Conservation (phyloP, 2,888 invertebrate species). For the Noctua comes region DNA sequence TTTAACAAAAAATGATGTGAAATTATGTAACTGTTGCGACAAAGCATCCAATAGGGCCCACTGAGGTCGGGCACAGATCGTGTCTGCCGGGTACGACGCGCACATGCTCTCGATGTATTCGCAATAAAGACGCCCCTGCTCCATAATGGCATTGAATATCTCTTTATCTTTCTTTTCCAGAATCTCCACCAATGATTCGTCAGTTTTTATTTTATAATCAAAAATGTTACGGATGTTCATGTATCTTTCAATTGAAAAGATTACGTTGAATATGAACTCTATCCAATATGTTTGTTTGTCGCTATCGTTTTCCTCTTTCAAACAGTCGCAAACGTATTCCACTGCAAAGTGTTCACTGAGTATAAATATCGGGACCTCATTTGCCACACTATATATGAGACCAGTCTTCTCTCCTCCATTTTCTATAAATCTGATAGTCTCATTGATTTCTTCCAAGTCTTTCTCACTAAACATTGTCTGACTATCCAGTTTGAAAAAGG, state of each 20-base stretch:
- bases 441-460: conserved; percentile 34
- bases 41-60: background rate
- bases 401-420: conserved; percentile 47
- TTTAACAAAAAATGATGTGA: background rate
- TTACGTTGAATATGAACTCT: conserved; percentile 10
- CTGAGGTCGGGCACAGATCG: background rate
- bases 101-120: background rate
- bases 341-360: conserved; percentile 56
- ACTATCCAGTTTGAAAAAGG: conserved; percentile 16
- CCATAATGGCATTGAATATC: conserved; percentile 10
- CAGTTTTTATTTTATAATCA: conserved; percentile 11
- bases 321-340: conserved; percentile 47
- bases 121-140: background rate
- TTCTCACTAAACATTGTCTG: conserved; percentile 17
- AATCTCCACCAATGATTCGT: background rate
- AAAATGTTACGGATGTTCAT: conserved; percentile 8
- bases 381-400: conserved; percentile 34
- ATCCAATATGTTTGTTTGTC: background rate
- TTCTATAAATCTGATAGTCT: conserved; percentile 24
- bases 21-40: background rate
- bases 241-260: conserved; percentile 5
- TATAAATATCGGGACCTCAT: conserved; percentile 42
- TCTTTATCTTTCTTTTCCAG: background rate
- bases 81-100: too few species aligned
- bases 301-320: conserved; percentile 21